Evolutionary conservation across 2,113 vertebrate genomes (phyloP).

Genomic region (Pterophyllum scalare): DNA sequence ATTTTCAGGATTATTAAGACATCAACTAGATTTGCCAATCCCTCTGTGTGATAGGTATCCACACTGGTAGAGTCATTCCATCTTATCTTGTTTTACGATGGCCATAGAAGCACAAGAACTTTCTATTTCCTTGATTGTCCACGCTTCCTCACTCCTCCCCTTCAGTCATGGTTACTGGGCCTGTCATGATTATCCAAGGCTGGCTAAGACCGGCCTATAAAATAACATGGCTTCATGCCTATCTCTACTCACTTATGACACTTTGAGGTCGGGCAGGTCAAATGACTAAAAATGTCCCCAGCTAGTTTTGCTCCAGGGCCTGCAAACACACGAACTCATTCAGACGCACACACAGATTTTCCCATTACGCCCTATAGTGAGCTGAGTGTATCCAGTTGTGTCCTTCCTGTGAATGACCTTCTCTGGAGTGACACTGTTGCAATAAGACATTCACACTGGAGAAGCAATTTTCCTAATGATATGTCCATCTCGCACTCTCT

Average conservation of each 20-base stretch:
- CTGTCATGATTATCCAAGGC: conserved; percentile 51
- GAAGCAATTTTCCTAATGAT: conserved; percentile 76
- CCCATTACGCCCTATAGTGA: conserved; percentile 66
- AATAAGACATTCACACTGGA: conserved; percentile 64
- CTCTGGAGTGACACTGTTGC: conserved; percentile 62
- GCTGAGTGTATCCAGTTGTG: conserved; percentile 71
- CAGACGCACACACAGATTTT: conserved; percentile 28
- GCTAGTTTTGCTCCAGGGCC: conserved; percentile 73
- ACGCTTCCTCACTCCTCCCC: conserved; percentile 19
- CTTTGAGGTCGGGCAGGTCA: conserved; percentile 79
- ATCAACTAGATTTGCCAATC: conserved; percentile 1
- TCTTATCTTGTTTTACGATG: neutral
- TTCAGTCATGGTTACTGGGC: conserved; percentile 48
- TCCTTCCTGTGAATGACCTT: conserved; percentile 72
- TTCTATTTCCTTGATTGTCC: conserved; percentile 38
- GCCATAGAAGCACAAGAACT: conserved; percentile 28
- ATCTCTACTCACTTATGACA: conserved; percentile 79
- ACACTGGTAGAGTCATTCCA: neutral
- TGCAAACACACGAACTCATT: conserved; percentile 41
- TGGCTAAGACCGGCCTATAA: conserved; percentile 61
- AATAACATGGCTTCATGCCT: conserved; percentile 66
- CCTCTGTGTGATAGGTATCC: conserved; percentile 27
- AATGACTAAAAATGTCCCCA: conserved; percentile 78
- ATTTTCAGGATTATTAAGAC: neutral
- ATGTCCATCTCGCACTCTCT: conserved; percentile 21